Conservation (phyloP, 2,888 invertebrate species). For the Drosophila leonis region DNA sequence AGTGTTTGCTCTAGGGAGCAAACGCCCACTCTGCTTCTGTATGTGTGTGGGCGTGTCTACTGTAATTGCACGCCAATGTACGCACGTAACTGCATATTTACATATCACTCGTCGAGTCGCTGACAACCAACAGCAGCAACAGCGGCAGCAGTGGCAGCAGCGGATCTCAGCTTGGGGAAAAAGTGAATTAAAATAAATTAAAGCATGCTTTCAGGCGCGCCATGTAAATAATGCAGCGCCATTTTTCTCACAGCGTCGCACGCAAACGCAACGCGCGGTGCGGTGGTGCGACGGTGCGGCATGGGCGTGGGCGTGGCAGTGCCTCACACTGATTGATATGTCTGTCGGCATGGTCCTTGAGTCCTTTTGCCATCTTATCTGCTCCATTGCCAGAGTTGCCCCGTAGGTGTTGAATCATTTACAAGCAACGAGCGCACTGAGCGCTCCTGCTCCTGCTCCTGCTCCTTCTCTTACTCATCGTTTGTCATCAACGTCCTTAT, state of each 20-base stretch:
- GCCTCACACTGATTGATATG: constrained; percentile 72
- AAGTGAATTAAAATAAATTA: constrained; percentile 82
- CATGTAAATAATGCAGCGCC: constrained; percentile 79
- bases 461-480: not conserved
- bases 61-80: constrained; percentile 81
- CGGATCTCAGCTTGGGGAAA: constrained; percentile 27
- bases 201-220: constrained; percentile 80
- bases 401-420: constrained; percentile 81
- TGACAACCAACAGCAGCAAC: constrained; percentile 34
- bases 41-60: constrained; percentile 50
- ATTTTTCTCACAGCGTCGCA: constrained; percentile 67
- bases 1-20: constrained; percentile 60
- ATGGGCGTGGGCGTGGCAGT: constrained; percentile 17
- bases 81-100: constrained; percentile 81
- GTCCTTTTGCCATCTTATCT: constrained; percentile 62
- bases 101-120: constrained; percentile 72
- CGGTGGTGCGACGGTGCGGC: not conserved
- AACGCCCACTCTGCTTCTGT: not conserved
- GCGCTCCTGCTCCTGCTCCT: not conserved
- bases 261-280: constrained; percentile 5
- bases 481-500: constrained; percentile 52
- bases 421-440: constrained; percentile 42
- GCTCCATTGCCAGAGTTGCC: constrained; percentile 52
- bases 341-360: constrained; percentile 50
- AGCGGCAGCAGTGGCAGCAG: not conserved